phyloP scores from a whole-genome alignment of 2,888 invertebrate species.

The Orthosia incerta region DNA sequence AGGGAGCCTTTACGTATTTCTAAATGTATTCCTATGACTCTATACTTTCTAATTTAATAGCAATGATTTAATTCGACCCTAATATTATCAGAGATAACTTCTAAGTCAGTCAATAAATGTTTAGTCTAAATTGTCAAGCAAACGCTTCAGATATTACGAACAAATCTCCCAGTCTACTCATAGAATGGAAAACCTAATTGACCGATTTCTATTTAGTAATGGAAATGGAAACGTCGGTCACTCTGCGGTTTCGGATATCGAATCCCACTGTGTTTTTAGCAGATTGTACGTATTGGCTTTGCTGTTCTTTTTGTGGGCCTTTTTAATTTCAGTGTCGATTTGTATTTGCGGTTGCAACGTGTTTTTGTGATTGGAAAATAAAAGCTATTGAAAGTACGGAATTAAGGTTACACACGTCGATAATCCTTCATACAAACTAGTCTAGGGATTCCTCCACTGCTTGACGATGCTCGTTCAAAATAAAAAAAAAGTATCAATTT shows the following conservation, averaged over 20 bases:
- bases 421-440: too few species aligned
- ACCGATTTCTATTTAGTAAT: conserved; percentile 45
- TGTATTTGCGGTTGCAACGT: conserved; percentile 7
- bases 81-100: background rate
- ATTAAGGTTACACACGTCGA: too few species aligned
- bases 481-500: too few species aligned
- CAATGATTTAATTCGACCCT: background rate
- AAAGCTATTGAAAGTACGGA: background rate
- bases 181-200: conserved; percentile 27
- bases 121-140: background rate
- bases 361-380: background rate
- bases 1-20: too few species aligned
- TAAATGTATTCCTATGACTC: too few species aligned
- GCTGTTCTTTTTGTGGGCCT: conserved; percentile 30
- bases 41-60: background rate
- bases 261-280: conserved; percentile 27
- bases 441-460: too few species aligned
- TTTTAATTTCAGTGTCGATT: conserved; percentile 29
- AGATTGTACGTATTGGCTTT: conserved; percentile 10
- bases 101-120: background rate
- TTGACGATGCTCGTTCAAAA: too few species aligned
- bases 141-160: background rate
- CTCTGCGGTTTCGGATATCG: conserved; percentile 44
- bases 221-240: conserved; percentile 32
- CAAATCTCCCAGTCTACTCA: background rate